A percentile compares a stretch with the other conserved stretches of the same genome.
Conservation (phyloP, 2,888 invertebrate species). For the Chrysina gloriosa region DNA sequence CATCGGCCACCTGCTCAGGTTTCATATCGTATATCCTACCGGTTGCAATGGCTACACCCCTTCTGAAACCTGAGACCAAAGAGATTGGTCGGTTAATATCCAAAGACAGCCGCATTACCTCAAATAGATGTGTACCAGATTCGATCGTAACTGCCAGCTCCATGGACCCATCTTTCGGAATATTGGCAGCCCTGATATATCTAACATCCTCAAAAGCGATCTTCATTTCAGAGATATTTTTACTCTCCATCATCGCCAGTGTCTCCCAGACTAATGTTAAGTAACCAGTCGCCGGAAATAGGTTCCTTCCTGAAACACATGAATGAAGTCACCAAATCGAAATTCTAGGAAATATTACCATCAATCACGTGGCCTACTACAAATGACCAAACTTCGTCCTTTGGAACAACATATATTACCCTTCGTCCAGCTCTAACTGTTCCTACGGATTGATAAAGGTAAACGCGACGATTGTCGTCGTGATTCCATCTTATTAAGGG, state of each 20-base stretch:
- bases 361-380: conserved; percentile 87
- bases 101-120: conserved; percentile 48
- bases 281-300: conserved; percentile 72
- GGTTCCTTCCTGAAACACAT: conserved; percentile 56
- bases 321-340: background rate
- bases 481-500: conserved; percentile 92
- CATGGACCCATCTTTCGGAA: conserved; percentile 62
- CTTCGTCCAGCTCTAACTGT: conserved; percentile 73
- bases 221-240: conserved; percentile 64
- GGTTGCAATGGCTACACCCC: conserved; percentile 23
- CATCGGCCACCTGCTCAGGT: background rate
- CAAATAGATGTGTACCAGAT: conserved; percentile 55
- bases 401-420: conserved; percentile 51
- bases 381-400: conserved; percentile 68
- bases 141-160: conserved; percentile 53
- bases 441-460: conserved; percentile 73
- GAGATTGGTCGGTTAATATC: background rate
- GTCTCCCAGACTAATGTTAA: conserved; percentile 68
- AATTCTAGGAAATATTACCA: conserved; percentile 59
- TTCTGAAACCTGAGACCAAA: conserved; percentile 36
- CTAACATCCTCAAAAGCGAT: conserved; percentile 70
- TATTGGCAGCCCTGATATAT: conserved; percentile 62
- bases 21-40: conserved; percentile 35
- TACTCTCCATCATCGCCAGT: conserved; percentile 63
- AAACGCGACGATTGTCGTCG: conserved; percentile 78